These are phyloP conservation scores for Turnix velox DNA, from an alignment of 2,113 vertebrate genomes.

Conservation along the genomic window DNA sequence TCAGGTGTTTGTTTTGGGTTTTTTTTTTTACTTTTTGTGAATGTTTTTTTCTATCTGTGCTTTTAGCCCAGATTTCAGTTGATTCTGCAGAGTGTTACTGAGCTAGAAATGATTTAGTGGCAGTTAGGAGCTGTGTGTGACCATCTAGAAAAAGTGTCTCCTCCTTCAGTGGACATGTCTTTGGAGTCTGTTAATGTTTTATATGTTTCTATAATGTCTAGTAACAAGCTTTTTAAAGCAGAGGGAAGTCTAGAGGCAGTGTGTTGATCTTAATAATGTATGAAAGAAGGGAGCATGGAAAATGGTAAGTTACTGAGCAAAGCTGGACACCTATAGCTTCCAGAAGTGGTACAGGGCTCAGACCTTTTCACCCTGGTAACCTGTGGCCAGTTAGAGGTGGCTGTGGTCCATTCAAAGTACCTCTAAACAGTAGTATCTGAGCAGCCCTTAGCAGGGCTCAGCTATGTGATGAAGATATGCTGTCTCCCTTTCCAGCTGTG, in stretches of 20 bases:
- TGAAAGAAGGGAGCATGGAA: background rate
- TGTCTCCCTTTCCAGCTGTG: background rate
- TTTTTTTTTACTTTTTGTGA: background rate
- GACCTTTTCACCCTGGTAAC: background rate
- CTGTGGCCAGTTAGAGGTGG: background rate
- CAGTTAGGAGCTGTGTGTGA: background rate
- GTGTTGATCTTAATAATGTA: background rate
- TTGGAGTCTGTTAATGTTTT: background rate
- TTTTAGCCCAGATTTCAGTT: background rate
- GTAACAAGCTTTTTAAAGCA: background rate
- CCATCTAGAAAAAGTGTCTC: background rate
- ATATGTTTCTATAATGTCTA: background rate
- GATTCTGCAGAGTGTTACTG: background rate
- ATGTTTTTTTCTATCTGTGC: background rate
- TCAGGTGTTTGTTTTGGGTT: fast-evolving
- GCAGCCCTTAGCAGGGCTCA: background rate
- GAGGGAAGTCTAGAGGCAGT: background rate
- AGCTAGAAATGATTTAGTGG: background rate
- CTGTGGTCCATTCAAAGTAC: background rate
- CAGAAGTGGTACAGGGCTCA: background rate
- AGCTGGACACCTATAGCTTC: background rate
- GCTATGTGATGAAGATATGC: background rate
- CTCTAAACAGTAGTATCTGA: background rate
- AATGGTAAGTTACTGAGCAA: background rate
- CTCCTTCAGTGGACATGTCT: background rate